These are phyloP conservation scores for Syrphus vitripennis DNA, from an alignment of 2,888 invertebrate species.

Conservation along the genomic window DNA sequence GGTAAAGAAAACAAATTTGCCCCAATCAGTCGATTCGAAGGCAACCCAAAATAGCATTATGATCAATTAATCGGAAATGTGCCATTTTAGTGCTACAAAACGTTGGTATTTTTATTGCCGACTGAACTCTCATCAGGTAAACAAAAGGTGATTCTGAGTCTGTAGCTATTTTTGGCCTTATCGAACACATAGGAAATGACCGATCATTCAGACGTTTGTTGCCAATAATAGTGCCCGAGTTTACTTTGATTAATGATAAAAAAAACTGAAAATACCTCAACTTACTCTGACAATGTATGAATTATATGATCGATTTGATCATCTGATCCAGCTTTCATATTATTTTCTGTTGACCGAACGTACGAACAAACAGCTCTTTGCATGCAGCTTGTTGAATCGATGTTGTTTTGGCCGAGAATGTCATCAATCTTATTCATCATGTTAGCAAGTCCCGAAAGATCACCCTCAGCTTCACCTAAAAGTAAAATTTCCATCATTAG, in stretches of 20 bases:
- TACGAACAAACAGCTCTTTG: conserved; percentile 88
- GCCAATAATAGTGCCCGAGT: neutral
- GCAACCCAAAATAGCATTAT: conserved; percentile 38
- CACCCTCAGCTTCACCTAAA: conserved; percentile 83
- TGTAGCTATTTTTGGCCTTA: conserved; percentile 28
- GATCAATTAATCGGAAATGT: conserved; percentile 58
- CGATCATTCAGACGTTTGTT: conserved; percentile 23
- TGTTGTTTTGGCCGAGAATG: conserved; percentile 86
- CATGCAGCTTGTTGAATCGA: conserved; percentile 87
- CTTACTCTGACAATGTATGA: conserved; percentile 85
- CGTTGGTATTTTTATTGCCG: conserved; percentile 25
- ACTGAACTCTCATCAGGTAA: conserved; percentile 46
- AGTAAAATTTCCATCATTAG: neutral
- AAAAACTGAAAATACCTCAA: conserved; percentile 25
- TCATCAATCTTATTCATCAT: conserved; percentile 86
- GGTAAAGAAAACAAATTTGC: conserved; percentile 3
- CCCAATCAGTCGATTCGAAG: neutral
- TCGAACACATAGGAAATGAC: conserved; percentile 55
- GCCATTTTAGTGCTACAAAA: neutral
- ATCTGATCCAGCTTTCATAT: conserved; percentile 84
- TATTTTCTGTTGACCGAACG: conserved; percentile 87
- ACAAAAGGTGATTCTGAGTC: conserved; percentile 26
- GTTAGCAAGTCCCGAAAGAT: conserved; percentile 84
- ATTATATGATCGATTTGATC: conserved; percentile 85
- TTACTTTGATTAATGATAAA: neutral